phyloP scores from a whole-genome alignment of 2,113 vertebrate genomes.

The Myotis lucifugus region DNA sequence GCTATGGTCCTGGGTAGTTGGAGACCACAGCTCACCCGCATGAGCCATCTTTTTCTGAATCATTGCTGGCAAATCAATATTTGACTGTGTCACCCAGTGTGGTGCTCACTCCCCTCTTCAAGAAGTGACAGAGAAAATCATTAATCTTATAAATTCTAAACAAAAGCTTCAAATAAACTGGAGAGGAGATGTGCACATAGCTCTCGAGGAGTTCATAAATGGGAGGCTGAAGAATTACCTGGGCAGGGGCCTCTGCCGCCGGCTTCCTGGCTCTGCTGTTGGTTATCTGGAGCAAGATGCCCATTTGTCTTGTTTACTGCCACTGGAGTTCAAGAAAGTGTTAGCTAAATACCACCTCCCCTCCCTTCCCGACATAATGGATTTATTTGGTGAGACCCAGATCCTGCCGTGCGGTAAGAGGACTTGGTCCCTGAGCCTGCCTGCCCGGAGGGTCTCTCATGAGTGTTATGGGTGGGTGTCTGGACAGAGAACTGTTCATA shows the following conservation, averaged over 20 bases:
- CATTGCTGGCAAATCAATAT: constrained; percentile 23
- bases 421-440: accelerated
- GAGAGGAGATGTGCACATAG: constrained; percentile 6
- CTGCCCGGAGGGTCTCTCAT: accelerated
- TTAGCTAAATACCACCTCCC: neutral
- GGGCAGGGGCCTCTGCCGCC: neutral
- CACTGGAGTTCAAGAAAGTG: constrained; percentile 37
- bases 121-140: neutral
- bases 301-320: constrained; percentile 66
- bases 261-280: neutral
- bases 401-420: neutral
- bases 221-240: constrained; percentile 56
- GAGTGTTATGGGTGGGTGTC: neutral
- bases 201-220: neutral
- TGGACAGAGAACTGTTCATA: neutral
- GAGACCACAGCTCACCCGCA: neutral
- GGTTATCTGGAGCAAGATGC: neutral
- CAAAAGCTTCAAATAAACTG: constrained; percentile 42
- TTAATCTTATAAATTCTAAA: constrained; percentile 56
- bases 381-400: constrained; percentile 41
- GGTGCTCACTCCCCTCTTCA: neutral
- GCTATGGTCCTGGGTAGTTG: neutral
- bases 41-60: neutral
- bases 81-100: neutral
- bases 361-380: constrained; percentile 53